These are phyloP conservation scores for Ophion costatus DNA, from an alignment of 2,888 invertebrate species.

Conservation along the genomic window DNA sequence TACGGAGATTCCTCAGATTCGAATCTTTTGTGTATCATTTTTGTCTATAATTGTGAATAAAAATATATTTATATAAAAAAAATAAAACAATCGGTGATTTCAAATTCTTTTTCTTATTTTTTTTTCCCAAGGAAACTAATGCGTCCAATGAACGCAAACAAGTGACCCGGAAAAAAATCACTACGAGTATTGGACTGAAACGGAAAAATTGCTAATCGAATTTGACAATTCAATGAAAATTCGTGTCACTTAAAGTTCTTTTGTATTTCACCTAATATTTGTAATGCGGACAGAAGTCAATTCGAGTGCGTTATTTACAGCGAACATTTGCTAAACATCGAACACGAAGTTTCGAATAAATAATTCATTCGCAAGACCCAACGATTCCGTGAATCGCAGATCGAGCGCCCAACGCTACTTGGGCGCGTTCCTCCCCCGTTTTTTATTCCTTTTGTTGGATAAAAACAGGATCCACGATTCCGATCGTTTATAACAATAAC, in stretches of 20 bases:
- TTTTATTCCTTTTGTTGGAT: constrained; percentile 17
- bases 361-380: constrained; percentile 58
- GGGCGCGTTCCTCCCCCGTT: neutral
- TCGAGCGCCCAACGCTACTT: constrained; percentile 31
- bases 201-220: neutral
- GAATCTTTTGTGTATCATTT: constrained; percentile 22
- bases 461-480: constrained; percentile 28
- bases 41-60: constrained; percentile 42
- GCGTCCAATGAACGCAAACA: neutral
- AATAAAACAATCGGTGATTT: neutral
- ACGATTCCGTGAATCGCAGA: neutral
- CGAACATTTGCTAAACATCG: constrained; percentile 26
- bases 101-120: neutral
- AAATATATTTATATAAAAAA: constrained; percentile 35
- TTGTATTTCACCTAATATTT: constrained; percentile 11
- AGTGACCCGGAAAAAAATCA: neutral
- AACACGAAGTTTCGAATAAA: constrained; percentile 47
- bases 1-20: neutral
- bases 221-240: constrained; percentile 3
- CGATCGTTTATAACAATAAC: neutral
- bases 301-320: constrained; percentile 28
- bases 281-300: constrained; percentile 14
- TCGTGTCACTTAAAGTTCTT: neutral
- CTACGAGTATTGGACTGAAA: neutral
- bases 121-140: neutral